Conservation (phyloP, 2,888 invertebrate genomes). For the Tachina fera region DNA sequence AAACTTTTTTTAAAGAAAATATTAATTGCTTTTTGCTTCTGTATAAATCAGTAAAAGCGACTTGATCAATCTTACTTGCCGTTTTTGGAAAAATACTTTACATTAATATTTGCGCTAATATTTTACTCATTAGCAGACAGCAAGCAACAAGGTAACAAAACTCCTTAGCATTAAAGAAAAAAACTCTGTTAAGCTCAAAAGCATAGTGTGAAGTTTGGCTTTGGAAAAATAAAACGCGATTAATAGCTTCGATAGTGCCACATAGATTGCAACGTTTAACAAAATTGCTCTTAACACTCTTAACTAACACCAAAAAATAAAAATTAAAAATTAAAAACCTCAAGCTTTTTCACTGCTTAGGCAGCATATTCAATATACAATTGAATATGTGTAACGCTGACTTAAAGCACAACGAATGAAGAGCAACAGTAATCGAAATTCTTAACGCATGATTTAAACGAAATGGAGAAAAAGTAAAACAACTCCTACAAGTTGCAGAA, state of each 20-base stretch:
- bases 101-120: not conserved
- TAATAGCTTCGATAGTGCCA: conserved; percentile 64
- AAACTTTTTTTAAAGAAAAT: too few species aligned
- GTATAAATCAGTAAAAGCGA: too few species aligned
- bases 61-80: too few species aligned
- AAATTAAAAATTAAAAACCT: conserved; percentile 30
- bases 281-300: conserved; percentile 69
- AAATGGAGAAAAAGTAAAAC: conserved; percentile 16
- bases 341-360: not conserved
- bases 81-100: too few species aligned
- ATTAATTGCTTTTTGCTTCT: too few species aligned
- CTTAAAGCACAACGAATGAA: conserved; percentile 22
- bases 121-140: not conserved
- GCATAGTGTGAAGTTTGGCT: conserved; percentile 11
- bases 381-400: conserved; percentile 50
- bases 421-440: conserved; percentile 41
- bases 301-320: too few species aligned
- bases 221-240: conserved; percentile 40
- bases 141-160: not conserved
- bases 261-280: conserved; percentile 65
- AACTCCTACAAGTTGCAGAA: conserved; percentile 67
- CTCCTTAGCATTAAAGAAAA: not conserved
- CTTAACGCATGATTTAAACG: conserved; percentile 47
- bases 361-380: conserved; percentile 35
- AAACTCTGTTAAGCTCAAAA: not conserved